phyloP scores from a whole-genome alignment of 2,888 invertebrate genomes.

The Leucoptera coffeella region DNA sequence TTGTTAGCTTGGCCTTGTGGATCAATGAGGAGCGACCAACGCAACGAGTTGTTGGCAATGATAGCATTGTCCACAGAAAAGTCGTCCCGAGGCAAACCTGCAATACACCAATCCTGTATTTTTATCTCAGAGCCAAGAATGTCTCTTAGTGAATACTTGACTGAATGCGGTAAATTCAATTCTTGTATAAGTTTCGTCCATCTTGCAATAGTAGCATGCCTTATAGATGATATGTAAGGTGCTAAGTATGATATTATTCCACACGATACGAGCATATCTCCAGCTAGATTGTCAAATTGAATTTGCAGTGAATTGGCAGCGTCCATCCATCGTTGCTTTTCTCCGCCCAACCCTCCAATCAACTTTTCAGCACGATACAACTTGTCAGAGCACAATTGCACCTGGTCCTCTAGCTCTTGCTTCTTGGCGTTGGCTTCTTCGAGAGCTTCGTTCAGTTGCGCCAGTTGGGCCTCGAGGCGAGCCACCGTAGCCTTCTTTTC shows the following conservation, averaged over 20 bases:
- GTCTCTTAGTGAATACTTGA: slow-evolving; percentile 63
- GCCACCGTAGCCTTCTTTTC: slow-evolving; percentile 75
- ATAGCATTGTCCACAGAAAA: slow-evolving; percentile 84
- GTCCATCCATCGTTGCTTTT: slow-evolving; percentile 77
- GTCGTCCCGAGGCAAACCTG: slow-evolving; percentile 71
- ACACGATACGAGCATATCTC: slow-evolving; percentile 83
- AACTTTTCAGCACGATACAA: slow-evolving; percentile 80
- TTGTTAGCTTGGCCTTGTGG: slow-evolving; percentile 82
- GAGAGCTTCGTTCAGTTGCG: slow-evolving; percentile 62
- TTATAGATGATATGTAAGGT: slow-evolving; percentile 69
- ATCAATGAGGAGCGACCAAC: slow-evolving; percentile 77
- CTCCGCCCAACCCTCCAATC: slow-evolving; percentile 82
- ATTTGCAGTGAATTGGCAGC: slow-evolving; percentile 70
- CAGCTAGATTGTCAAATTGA: slow-evolving; percentile 76
- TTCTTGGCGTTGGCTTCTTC: slow-evolving; percentile 61
- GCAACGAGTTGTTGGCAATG: slow-evolving; percentile 71
- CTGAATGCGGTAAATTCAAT: slow-evolving; percentile 71
- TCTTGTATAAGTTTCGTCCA: slow-evolving; percentile 69
- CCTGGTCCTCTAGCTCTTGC: slow-evolving; percentile 64
- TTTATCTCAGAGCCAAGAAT: slow-evolving; percentile 81
- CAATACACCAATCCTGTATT: slow-evolving; percentile 81
- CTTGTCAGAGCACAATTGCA: slow-evolving; percentile 77
- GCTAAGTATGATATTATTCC: slow-evolving; percentile 87
- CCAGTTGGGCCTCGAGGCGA: slow-evolving; percentile 70
- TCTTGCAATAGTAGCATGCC: slow-evolving; percentile 52